Conservation (phyloP, 2,797 vertebrate genomes). For the Pseudochirops corinnae region DNA sequence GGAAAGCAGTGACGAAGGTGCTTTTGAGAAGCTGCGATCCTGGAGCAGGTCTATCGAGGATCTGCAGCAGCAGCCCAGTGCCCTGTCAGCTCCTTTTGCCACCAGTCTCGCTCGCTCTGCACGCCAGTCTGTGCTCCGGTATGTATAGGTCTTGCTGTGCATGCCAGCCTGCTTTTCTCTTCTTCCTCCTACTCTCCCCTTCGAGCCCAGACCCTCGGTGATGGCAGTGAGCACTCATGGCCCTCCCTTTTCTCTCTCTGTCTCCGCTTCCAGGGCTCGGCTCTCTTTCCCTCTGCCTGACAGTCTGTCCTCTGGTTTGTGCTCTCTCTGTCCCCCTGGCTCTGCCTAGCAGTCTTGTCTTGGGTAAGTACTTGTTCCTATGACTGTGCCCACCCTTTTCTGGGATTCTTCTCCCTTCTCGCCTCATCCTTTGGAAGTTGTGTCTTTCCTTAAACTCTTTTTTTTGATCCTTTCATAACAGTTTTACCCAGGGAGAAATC, state of each 20-base stretch:
- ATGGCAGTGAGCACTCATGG: slow-evolving; percentile 51
- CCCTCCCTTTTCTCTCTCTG: slow-evolving; percentile 56
- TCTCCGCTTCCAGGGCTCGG: slow-evolving; percentile 80
- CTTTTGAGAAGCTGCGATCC: slow-evolving; percentile 93
- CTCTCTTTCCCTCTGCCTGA: slow-evolving; percentile 80
- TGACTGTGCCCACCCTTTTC: slow-evolving; percentile 59
- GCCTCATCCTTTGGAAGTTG: neutral
- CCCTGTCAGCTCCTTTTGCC: slow-evolving; percentile 92
- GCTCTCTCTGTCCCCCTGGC: slow-evolving; percentile 85
- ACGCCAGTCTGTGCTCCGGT: slow-evolving; percentile 96
- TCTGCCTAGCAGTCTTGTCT: slow-evolving; percentile 82
- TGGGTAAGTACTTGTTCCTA: slow-evolving; percentile 84
- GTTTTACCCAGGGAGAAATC: neutral
- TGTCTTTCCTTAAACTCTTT: slow-evolving; percentile 42
- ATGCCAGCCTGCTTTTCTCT: slow-evolving; percentile 76
- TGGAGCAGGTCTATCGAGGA: slow-evolving; percentile 99
- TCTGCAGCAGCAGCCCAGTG: slow-evolving; percentile 91
- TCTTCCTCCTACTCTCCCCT: slow-evolving; percentile 12
- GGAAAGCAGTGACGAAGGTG: slow-evolving; percentile 94
- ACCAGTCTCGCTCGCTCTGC: slow-evolving; percentile 96
- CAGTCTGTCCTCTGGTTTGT: slow-evolving; percentile 83
- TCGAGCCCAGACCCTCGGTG: slow-evolving; percentile 33
- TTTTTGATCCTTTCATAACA: slow-evolving; percentile 6
- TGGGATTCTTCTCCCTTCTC: slow-evolving; percentile 54
- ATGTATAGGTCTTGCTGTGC: slow-evolving; percentile 87